Evolutionary conservation across 2,888 invertebrate species (phyloP), one percentile per base, ranked within the genome.

Genomic region (Autographa pulchrina): DNA sequence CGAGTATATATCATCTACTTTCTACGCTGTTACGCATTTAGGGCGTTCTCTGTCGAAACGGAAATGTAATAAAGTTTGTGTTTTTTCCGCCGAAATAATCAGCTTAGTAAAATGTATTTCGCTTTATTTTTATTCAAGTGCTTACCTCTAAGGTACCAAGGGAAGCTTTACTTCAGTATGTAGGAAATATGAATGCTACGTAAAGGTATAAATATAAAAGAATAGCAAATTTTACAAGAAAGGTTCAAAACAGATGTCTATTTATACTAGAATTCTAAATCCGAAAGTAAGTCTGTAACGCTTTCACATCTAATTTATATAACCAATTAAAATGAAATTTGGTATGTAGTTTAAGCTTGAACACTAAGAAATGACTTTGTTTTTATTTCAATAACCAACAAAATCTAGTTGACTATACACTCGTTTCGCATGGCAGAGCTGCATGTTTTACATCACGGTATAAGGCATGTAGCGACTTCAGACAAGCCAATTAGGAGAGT

Each of bases 1-100:
- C n/a, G n/a, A n/a, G n/a, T n/a, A 65, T 60, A 70, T 18, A 67
- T 59, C 35, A 41, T 8, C 56, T 11, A 11, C 20, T 56, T 25
- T 56, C 25, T 56, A 56, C 20, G 56, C 66, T 61, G 62, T 81
- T 70, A n/a, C 48, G 48, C 48, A 48, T 48, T 63, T 69, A 52
- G 69, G 73, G 73, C 71, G 60, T 72, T 75, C 68, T 66, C 59
- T 48, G 58, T 56, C 62, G 35, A 43, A 68, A 61, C 72, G 79
- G 82, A 81, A 81, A 74, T 79, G 74, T 78, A 72, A 62, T 68
- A 71, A 81, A 81, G 65, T 78, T 62, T 65, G n/a, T 81, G 72
- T 70, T 71, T 64, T 67, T 68, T 72, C 74, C 63, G 38, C 14
- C 18, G 41, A 14, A 56, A 31, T 63, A 78, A 80, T 69, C 70